These are phyloP conservation scores for Malthinus seriepunctatus DNA, from an alignment of 2,888 invertebrate species.

Conservation along the genomic window DNA sequence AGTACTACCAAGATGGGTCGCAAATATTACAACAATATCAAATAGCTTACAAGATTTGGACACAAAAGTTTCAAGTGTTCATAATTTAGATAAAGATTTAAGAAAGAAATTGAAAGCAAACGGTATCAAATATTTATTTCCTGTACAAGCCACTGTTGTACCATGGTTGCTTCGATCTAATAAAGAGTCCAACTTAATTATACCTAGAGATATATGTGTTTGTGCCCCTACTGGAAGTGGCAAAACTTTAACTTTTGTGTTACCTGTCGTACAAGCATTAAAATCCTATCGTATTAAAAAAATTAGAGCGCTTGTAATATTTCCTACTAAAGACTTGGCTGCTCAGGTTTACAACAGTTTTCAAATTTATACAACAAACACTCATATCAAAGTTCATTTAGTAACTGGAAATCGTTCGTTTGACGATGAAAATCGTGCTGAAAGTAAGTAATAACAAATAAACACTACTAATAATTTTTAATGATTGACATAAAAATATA, in stretches of 20 bases:
- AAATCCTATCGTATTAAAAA: constrained; percentile 49
- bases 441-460: constrained; percentile 48
- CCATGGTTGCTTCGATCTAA: constrained; percentile 74
- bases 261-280: constrained; percentile 82
- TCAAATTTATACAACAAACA: constrained; percentile 67
- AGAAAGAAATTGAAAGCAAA: constrained; percentile 67
- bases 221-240: constrained; percentile 98
- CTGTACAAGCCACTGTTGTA: constrained; percentile 79
- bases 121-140: constrained; percentile 79
- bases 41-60: constrained; percentile 66
- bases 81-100: constrained; percentile 66
- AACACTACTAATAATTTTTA: neutral
- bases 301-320: constrained; percentile 83
- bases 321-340: constrained; percentile 92
- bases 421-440: constrained; percentile 64
- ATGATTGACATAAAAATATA: neutral
- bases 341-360: constrained; percentile 87
- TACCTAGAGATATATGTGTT: constrained; percentile 91
- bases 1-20: constrained; percentile 86
- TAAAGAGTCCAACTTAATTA: constrained; percentile 62
- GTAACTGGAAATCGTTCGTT: constrained; percentile 71
- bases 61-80: constrained; percentile 60
- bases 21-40: constrained; percentile 78
- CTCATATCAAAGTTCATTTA: constrained; percentile 70
- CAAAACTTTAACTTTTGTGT: constrained; percentile 91